Base-by-base conservation (phyloP, 1,140 invertebrate species). In the Mactra quadrangularis region DNA sequence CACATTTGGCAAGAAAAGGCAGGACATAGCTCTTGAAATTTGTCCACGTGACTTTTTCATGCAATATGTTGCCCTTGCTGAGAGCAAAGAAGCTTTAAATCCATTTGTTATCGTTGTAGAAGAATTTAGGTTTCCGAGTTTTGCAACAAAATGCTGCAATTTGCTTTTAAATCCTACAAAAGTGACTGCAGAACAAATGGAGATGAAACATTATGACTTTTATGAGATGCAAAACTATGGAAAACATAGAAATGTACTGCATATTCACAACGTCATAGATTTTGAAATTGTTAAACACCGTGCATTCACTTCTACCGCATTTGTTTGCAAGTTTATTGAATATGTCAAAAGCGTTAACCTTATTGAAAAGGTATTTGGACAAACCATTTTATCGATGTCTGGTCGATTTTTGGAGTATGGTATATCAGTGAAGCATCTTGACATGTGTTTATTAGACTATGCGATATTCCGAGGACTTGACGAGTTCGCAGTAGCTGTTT, bases 321-420 rank as follows among this genome's bases (percentile, higher is more conserved):
- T 70, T 70, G 38, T 70, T 3, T 25, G 47, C 9, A 45, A 27
- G 17, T 70, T 70, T 25, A 2, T 70, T 1, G 7, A 50, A 25
- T 7, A 47, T 52, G n/a, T 70, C 11, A 1, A 70, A 70, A 47
- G 29, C 3, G 19, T 15, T 15, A n/a, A 25, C 38, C n/a, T 70
- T 17, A 15, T 25, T 13, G 7, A 47, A 25, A 25, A 70, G n/a
- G 25, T 70, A 15, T 45, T 70, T 27, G 0, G n/a, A 2, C n/a
- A 1, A 27, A n/a, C 66, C 17, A 38, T 70, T 22, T 1, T 70
- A 9, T 25, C 31, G 15, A 50, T 70, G 47, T 38, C 4, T n/a
- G 66, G 45, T n/a, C 29, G 38, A n/a, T 70, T 70, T 27, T 27
- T 70, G 17, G 47, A 52, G 15, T 70, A 70, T 50, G 66, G 66